Evolutionary conservation across 2,113 vertebrate species (phyloP).

Genomic region (Chaetura pelagica): DNA sequence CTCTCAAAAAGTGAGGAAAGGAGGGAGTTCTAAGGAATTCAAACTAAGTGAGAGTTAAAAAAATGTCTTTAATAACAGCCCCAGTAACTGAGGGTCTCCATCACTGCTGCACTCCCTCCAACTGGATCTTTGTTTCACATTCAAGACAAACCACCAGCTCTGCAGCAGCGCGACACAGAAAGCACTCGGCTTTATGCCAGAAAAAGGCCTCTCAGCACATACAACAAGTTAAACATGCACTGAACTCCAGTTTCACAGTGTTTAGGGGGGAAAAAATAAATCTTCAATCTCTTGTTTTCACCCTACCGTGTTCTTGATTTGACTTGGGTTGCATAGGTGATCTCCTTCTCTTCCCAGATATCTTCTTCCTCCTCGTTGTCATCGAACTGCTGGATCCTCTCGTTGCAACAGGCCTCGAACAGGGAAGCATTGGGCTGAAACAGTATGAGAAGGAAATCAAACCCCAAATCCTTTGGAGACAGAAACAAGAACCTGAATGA

Average conservation of each 20-base stretch:
- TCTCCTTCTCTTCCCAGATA: conserved; percentile 95
- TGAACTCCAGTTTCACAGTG: neutral
- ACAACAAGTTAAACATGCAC: neutral
- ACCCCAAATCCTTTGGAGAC: neutral
- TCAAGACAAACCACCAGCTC: neutral
- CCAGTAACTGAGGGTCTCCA: neutral
- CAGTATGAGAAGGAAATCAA: neutral
- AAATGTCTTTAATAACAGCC: neutral
- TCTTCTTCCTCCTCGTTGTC: conserved; percentile 92
- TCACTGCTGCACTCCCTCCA: rapidly evolving
- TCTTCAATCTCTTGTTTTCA: rapidly evolving
- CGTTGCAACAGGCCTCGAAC: conserved; percentile 94
- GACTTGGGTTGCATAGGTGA: conserved; percentile 86
- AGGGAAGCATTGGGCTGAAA: conserved; percentile 88
- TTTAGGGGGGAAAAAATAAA: rapidly evolving
- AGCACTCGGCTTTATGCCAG: rapidly evolving
- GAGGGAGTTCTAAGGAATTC: neutral
- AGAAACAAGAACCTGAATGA: neutral
- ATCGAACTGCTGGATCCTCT: conserved; percentile 93
- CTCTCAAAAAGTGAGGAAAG: neutral
- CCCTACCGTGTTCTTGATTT: conserved; percentile 89
- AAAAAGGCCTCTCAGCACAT: neutral
- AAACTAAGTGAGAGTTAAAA: neutral
- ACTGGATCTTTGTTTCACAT: neutral
- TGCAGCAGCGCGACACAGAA: rapidly evolving